Evolutionary conservation across 2,888 invertebrate species (phyloP).

Genomic region (Apantesis nais): DNA sequence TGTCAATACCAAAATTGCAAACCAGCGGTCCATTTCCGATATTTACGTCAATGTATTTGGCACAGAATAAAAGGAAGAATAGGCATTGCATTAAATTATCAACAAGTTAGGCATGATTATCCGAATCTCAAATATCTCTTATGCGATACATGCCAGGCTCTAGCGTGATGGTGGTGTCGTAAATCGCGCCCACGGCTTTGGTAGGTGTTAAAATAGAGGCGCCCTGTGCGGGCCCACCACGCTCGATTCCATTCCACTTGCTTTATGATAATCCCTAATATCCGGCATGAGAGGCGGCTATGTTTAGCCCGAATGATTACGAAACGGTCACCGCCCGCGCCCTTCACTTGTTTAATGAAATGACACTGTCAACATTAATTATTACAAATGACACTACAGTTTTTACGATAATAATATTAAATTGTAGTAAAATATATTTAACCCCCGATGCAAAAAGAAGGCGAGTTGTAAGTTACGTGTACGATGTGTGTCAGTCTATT

Average conservation of each 20-base stretch:
- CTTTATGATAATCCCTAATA: slow-evolving; percentile 85
- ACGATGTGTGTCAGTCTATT: too few relatives aligned
- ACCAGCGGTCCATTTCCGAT: neutral
- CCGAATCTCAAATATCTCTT: slow-evolving; percentile 59
- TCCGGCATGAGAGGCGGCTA: slow-evolving; percentile 76
- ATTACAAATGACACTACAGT: slow-evolving; percentile 18
- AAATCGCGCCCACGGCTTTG: slow-evolving; percentile 79
- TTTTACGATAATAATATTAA: neutral
- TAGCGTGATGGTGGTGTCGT: slow-evolving; percentile 65
- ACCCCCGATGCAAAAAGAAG: neutral
- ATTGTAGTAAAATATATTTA: neutral
- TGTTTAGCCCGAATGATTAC: slow-evolving; percentile 68
- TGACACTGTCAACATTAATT: slow-evolving; percentile 46
- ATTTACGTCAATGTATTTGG: slow-evolving; percentile 14
- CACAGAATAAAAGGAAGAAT: neutral
- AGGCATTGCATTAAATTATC: slow-evolving; percentile 14
- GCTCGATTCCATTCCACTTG: slow-evolving; percentile 72
- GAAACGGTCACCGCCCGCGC: slow-evolving; percentile 57
- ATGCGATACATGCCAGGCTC: slow-evolving; percentile 56
- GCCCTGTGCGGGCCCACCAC: slow-evolving; percentile 77
- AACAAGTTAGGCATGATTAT: slow-evolving; percentile 50
- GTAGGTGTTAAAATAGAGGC: slow-evolving; percentile 84
- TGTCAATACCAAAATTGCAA: too few relatives aligned
- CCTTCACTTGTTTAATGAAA: slow-evolving; percentile 38
- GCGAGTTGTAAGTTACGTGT: too few relatives aligned